Conservation (phyloP, 2,113 vertebrate species). For the Tenebrosternarchus preto region DNA sequence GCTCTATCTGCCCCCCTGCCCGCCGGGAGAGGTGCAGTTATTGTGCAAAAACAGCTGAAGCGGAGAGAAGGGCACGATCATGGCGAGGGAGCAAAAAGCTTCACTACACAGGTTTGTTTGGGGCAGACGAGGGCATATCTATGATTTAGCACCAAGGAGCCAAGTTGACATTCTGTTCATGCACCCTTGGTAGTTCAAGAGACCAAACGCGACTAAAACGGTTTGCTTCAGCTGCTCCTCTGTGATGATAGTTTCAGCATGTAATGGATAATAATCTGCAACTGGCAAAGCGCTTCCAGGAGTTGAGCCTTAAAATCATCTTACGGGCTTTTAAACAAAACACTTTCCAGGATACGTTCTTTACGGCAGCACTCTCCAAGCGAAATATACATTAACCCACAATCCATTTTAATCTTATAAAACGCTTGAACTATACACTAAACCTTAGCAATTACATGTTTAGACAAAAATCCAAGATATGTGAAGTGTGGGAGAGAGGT, state of each 20-base stretch:
- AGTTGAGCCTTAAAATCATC: not conserved
- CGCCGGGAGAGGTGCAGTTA: conserved; percentile 44
- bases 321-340: not conserved
- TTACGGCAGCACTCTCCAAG: not conserved
- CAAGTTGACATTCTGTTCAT: conserved; percentile 5
- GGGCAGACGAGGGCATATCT: conserved; percentile 14
- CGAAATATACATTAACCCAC: conserved; percentile 8
- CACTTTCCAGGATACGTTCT: conserved; percentile 8
- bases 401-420: conserved; percentile 2
- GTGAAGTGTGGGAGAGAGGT: conserved; percentile 13
- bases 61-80: conserved; percentile 35
- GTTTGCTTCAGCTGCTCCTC: not conserved
- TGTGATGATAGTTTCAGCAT: not conserved
- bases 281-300: not conserved
- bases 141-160: conserved; percentile 31
- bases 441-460: not conserved
- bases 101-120: conserved; percentile 7
- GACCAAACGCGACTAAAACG: not conserved
- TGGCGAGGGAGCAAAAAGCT: conserved; percentile 31
- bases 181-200: conserved; percentile 11
- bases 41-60: conserved; percentile 41
- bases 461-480: conserved; percentile 11
- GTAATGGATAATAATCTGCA: conserved; percentile 18
- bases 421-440: not conserved
- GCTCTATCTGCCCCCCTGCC: conserved; percentile 41